Conservation (phyloP, 2,113 vertebrate species). For the Lethenteron reissneri region DNA sequence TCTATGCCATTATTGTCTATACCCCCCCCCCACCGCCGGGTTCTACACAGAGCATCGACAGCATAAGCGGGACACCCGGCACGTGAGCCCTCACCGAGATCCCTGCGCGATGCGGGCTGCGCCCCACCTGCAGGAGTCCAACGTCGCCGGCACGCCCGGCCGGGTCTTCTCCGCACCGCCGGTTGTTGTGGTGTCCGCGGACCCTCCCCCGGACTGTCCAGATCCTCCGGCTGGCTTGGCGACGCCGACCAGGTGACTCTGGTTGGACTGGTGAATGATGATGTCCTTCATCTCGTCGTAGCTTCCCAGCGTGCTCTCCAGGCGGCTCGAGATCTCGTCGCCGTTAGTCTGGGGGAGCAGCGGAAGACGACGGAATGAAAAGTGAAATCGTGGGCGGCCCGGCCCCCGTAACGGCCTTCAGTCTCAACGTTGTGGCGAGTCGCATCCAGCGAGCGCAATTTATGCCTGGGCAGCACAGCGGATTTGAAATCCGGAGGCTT, state of each 20-base stretch:
- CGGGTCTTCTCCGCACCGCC: no score
- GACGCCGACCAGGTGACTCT: conserved; percentile 42
- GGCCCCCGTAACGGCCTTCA: background rate
- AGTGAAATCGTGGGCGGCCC: background rate
- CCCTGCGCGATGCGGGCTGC: no score
- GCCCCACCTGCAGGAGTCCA: no score
- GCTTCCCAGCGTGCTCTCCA: conserved; percentile 68
- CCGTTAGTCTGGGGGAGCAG: conserved; percentile 36
- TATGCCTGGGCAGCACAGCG: background rate
- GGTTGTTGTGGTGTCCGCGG: no score
- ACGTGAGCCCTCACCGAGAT: no score
- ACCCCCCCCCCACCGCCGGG: no score
- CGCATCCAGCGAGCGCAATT: background rate
- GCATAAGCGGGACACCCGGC: no score
- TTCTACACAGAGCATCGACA: no score
- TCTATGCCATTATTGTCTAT: no score
- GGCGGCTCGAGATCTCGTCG: conserved; percentile 62
- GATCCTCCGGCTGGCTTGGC: conserved; percentile 11
- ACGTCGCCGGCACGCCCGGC: no score
- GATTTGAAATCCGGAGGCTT: background rate
- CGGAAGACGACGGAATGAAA: background rate
- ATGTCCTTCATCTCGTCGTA: conserved; percentile 78
- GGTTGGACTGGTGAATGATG: conserved; percentile 38
- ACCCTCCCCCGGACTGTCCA: no score
- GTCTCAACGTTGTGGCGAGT: background rate